A percentile compares a stretch with the other conserved stretches of the same genome.
Evolutionary conservation across 2,797 vertebrate genomes (phyloP).

Genomic region (Cygnus olor): DNA sequence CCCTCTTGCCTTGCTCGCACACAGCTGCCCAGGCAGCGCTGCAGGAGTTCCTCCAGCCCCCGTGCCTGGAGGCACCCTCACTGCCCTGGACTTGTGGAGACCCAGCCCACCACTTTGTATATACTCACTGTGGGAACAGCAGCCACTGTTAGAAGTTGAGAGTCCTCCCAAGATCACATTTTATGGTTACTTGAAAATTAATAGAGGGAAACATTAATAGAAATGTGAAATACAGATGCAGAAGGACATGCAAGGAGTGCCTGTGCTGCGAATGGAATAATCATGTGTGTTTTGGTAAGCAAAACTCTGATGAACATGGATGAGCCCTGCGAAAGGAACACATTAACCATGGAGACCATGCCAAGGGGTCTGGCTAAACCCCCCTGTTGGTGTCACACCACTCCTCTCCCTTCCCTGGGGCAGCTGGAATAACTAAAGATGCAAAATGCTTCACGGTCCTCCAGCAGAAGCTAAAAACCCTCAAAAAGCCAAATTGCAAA

Average conservation of each 20-base stretch:
- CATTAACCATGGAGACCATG: background rate
- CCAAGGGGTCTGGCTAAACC: background rate
- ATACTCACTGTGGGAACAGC: too few species aligned
- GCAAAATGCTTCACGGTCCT: background rate
- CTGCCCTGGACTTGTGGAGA: rapidly evolving
- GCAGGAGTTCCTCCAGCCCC: background rate
- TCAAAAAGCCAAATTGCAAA: background rate
- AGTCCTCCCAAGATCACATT: background rate
- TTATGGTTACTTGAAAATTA: background rate
- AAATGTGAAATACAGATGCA: background rate
- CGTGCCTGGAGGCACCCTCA: too few species aligned
- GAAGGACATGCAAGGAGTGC: background rate
- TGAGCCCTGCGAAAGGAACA: background rate
- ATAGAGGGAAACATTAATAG: background rate
- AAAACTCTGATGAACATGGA: background rate
- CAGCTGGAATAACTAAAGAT: background rate
- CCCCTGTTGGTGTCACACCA: rapidly evolving
- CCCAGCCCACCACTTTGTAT: too few species aligned
- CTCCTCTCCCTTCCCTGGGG: background rate
- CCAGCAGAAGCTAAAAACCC: background rate
- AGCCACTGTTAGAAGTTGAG: background rate
- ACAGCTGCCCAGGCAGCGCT: background rate
- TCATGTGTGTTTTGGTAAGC: background rate
- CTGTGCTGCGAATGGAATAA: rapidly evolving
- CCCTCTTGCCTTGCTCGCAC: background rate